These are phyloP conservation scores for Zaprionus kolodkinae DNA, from an alignment of 1,140 invertebrate species.

Conservation along the genomic window DNA sequence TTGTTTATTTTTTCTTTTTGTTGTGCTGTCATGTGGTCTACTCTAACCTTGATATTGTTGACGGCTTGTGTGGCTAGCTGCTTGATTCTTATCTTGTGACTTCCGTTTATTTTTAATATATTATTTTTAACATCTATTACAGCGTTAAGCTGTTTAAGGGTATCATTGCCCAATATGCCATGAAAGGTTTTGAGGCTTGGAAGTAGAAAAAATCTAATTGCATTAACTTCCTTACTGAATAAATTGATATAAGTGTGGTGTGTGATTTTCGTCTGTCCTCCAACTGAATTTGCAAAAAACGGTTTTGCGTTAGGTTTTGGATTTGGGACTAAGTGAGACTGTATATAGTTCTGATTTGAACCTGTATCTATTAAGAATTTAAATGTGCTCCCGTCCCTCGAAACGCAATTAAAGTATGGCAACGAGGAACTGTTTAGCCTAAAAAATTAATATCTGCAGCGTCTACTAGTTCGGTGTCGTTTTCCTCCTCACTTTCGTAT, in stretches of 20 bases:
- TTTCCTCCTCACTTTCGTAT: too few species aligned
- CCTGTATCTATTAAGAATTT: constrained; percentile 15
- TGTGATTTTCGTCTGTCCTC: constrained; percentile 11
- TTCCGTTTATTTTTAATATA: background rate
- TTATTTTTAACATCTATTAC: constrained; percentile 11
- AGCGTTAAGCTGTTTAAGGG: constrained; percentile 9
- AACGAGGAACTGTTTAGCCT: constrained; percentile 20
- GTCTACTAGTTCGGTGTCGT: too few species aligned
- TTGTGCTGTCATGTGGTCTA: constrained; percentile 5
- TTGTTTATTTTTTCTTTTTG: too few species aligned
- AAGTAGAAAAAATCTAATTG: constrained; percentile 6
- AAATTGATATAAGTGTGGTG: constrained; percentile 2
- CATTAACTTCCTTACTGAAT: background rate
- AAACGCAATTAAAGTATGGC: constrained; percentile 5
- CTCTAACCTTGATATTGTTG: background rate
- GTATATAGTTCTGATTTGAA: constrained; percentile 16
- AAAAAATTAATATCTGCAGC: background rate
- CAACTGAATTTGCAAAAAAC: constrained; percentile 15
- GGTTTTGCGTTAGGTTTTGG: constrained; percentile 5
- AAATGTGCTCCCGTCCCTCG: constrained; percentile 3
- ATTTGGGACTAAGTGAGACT: constrained; percentile 1
- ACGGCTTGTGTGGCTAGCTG: constrained; percentile 7
- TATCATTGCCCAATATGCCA: constrained; percentile 11
- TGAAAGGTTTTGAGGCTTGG: background rate
- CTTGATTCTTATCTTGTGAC: background rate